Base-by-base conservation (phyloP, 2,113 vertebrate species). In the Gobiocypris rarus region DNA sequence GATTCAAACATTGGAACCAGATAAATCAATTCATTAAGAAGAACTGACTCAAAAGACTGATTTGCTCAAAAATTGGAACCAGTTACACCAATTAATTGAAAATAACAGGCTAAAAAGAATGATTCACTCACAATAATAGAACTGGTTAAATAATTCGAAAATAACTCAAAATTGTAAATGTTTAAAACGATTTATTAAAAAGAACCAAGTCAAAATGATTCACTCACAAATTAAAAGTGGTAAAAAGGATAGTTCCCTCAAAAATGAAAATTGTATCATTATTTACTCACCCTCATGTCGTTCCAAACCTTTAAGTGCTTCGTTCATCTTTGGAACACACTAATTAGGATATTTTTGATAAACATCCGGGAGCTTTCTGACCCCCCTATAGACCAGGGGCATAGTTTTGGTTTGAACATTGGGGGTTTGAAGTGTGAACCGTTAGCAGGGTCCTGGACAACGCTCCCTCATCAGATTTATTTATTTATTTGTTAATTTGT, bases 131-230 rank as follows among this genome's bases (percentile, higher is more conserved):
- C 3, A 38, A 41, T n/a, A 70, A 22, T n/a, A 71, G 9, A 70
- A n/a, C 9, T 13, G 15, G 9, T 34, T 9, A 67, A 67, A 67
- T 17, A 34, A 67, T 38, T 67, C 17, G 14, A 67, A 67, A 67
- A 24, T 3, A 61, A 59, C n/a, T 31, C 1, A 31, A 13, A 56
- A 9, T 56, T 22, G 3, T 1, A 56, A 56, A 19, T 8, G 54
- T 5, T 56, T 56, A 61, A 61, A 61, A 0, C 1, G 3, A 61
- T 61, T 61, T 26, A 26, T 22, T n/a, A 4, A 26, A 61, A 61
- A 69, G 5, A 63, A 63, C 61, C 61, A 65, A n/a, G n/a, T n/a
- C n/a, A n/a, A 65, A 63, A 63, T 28, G 59, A 63, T 28, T 28
- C 31, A 31, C 14, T 65, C 1, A 14, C 31, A 31, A 65, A 31